Conservation (phyloP, 2,113 vertebrate species). For the Chaetura pelagica region DNA sequence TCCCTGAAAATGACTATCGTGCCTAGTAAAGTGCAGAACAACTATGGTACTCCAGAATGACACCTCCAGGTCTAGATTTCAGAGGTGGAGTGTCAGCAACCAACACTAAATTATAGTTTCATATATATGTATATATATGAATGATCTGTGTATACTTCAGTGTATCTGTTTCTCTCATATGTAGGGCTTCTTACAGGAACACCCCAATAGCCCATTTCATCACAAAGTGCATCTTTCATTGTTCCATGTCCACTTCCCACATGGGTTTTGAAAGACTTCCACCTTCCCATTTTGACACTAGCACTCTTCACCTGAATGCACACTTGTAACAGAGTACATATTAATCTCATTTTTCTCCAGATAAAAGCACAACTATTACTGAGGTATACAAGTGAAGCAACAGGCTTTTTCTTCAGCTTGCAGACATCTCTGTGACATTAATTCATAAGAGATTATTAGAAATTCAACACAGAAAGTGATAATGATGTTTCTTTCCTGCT, state of each 20-base stretch:
- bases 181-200: background rate
- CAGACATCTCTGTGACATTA: background rate
- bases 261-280: background rate
- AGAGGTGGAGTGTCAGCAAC: background rate
- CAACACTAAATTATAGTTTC: background rate
- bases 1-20: background rate
- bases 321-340: accelerated
- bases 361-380: background rate
- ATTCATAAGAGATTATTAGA: constrained; percentile 2
- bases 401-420: background rate
- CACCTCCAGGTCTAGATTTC: background rate
- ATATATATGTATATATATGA: no score
- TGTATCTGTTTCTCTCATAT: background rate
- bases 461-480: constrained; percentile 13
- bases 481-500: background rate
- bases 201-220: background rate
- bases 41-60: background rate
- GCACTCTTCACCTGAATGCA: background rate
- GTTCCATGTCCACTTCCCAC: background rate
- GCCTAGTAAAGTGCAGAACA: background rate
- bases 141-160: background rate
- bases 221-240: background rate
- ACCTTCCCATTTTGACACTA: background rate
- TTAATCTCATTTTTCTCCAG: background rate
- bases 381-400: background rate